Evolutionary conservation across 2,888 invertebrate genomes (phyloP), one percentile per base, ranked within the genome.

Genomic region (Tillus elongatus): DNA sequence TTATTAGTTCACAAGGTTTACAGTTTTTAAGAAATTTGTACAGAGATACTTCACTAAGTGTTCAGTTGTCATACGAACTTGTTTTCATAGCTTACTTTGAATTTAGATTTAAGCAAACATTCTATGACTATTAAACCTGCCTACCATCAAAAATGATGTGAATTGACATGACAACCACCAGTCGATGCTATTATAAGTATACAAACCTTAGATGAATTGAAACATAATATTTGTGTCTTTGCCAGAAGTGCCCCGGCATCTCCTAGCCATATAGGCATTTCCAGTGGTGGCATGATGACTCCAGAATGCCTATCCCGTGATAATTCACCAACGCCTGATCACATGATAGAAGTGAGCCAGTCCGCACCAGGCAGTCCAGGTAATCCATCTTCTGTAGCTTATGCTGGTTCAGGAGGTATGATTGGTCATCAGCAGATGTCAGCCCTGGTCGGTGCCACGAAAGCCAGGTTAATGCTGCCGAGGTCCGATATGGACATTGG

Each of bases 231-330:
- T 33, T 43, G 46, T 45, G 35, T 46, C 44, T 35, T 33, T 50
- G 58, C 11, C 63, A 89, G 92, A 68, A 91, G 90, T 63, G 93
- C 93, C 35, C 93, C 93, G 26, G 88, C 91, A 40, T 92, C 92
- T 26, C 95, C 93, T 44, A 91, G 87, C 57, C 92, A 93, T 59
- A 83, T 90, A 62, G 85, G 87, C 58, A 80, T 82, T 67, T 80
- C 82, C 39, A 89, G 86, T 30, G n/a, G n/a, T n/a, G 70, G 88
- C 50, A 82, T 86, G 66, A 89, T 88, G 43, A 88, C 90, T 8
- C 75, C 75, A 51, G 88, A 89, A 60, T 77, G 75, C 49, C 67
- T 90, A 49, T 93, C 92, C 19, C 75, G 93, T 51, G 95, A 95
- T 70, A 87, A 88, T 56, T 92, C 93, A 40, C 95, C 95, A 0